These are phyloP conservation scores for Myotis findleyi DNA, from an alignment of 2,797 vertebrate genomes.

Conservation along the genomic window DNA sequence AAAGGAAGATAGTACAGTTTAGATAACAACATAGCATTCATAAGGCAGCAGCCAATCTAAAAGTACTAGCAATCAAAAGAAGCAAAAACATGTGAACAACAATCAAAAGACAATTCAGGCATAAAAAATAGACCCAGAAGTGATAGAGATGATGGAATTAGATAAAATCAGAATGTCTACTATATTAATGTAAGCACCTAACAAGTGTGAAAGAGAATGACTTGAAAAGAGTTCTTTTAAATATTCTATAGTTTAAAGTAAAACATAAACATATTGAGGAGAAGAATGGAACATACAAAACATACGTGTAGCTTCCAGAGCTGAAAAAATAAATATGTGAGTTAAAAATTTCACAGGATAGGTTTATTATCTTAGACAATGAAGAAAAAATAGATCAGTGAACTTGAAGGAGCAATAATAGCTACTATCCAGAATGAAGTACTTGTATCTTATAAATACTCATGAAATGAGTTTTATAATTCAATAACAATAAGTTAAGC, in stretches of 20 bases:
- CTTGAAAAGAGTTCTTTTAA: neutral
- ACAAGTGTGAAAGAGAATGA: neutral
- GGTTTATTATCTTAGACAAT: neutral
- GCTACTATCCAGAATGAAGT: neutral
- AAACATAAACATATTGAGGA: neutral
- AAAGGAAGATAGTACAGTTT: neutral
- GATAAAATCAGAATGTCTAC: neutral
- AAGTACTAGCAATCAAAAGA: neutral
- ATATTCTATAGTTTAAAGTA: constrained; percentile 5
- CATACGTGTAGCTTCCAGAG: neutral
- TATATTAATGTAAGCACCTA: neutral
- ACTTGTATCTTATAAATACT: neutral
- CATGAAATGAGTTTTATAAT: neutral
- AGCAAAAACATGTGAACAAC: neutral
- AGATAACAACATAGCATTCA: neutral
- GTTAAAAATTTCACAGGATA: neutral
- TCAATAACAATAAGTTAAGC: neutral
- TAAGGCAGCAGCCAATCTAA: neutral
- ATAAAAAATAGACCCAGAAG: neutral
- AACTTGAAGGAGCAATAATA: neutral
- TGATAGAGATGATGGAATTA: neutral
- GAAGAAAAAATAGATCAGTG: neutral
- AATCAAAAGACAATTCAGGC: neutral
- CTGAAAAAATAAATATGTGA: neutral
- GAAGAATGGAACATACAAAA: neutral